Evolutionary conservation across 2,113 vertebrate species (phyloP), one percentile per base, ranked within the genome.

Genomic region (Amphiprion percula): DNA sequence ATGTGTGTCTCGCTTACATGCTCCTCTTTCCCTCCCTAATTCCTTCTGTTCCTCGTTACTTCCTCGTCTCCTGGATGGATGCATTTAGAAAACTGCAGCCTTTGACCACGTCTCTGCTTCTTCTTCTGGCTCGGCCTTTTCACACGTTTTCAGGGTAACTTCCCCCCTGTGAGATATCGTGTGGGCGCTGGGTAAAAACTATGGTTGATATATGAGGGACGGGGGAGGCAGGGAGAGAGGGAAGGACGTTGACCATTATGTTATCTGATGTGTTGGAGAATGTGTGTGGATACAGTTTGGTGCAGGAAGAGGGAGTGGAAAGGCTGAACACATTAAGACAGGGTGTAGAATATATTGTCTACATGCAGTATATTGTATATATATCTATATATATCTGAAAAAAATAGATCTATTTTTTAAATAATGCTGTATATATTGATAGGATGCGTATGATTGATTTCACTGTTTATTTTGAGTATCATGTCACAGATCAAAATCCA

Each of bases 1-100:
- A 88, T 80, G 79, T 80, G 79, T 84, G 87, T 87, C 88, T 82
- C 41, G 60, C 72, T 81, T 73, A 75, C 67, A 59, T 5, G 23
- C 50, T 61, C 53, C 56, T 78, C 58, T 79, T 80, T 75, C 72
- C 66, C 60, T 73, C 62, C 39, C 37, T 55, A 75, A 78, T 68
- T 88, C 80, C 79, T 47, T 62, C 68, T 76, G 49, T 73, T 72
- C 58, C 54, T 72, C 37, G 33, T 68, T 80, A 59, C 70, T 80
- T 82, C 80, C 56, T 72, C 53, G 0, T 62, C 70, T 59, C 46
- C 19, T 65, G 79, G 30, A 73, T 39, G 69, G 64, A 80, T 83
- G 85, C 79, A 83, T 77, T 88, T 77, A 78, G 74, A 83, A 56
- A 66, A 52, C 66, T 84, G 56, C 37, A 65, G 67, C 56, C 62